phyloP scores from a whole-genome alignment of 2,113 vertebrate species.

The Chaetodon trifascialis region DNA sequence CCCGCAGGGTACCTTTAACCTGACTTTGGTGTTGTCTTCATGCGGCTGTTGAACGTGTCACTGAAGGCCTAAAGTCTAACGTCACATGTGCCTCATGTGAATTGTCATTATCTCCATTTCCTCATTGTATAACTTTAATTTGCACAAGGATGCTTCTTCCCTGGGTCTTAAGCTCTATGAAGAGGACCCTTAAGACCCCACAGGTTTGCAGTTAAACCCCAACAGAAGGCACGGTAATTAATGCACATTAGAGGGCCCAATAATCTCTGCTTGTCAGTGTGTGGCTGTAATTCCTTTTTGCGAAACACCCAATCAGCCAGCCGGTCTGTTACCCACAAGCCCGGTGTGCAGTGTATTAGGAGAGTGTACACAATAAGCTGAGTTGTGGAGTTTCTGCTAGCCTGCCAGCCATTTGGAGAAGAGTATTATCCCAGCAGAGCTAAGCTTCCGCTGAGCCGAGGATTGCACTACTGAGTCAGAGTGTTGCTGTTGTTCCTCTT shows the following conservation, averaged over 20 bases:
- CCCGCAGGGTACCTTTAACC: neutral
- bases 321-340: slow-evolving; percentile 39
- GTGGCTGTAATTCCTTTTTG: slow-evolving; percentile 58
- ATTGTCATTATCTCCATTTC: neutral
- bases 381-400: slow-evolving; percentile 44
- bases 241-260: slow-evolving; percentile 60
- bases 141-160: neutral
- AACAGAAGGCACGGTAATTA: slow-evolving; percentile 74
- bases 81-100: neutral
- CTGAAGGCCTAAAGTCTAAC: neutral
- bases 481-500: slow-evolving; percentile 43
- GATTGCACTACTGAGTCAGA: slow-evolving; percentile 54
- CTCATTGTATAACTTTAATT: slow-evolving; percentile 41
- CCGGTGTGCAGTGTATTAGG: slow-evolving; percentile 39
- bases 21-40: neutral
- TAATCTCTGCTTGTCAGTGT: slow-evolving; percentile 67
- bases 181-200: slow-evolving; percentile 24
- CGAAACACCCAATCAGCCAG: slow-evolving; percentile 54
- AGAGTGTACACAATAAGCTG: slow-evolving; percentile 45
- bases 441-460: slow-evolving; percentile 68
- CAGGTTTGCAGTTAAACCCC: slow-evolving; percentile 51
- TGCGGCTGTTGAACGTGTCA: neutral
- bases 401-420: slow-evolving; percentile 53
- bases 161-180: neutral
- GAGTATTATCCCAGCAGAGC: slow-evolving; percentile 55